Percentiles rank a stretch among this genome's conserved stretches.
phyloP scores from a whole-genome alignment of 2,113 vertebrate genomes.

The Xenopus borealis region DNA sequence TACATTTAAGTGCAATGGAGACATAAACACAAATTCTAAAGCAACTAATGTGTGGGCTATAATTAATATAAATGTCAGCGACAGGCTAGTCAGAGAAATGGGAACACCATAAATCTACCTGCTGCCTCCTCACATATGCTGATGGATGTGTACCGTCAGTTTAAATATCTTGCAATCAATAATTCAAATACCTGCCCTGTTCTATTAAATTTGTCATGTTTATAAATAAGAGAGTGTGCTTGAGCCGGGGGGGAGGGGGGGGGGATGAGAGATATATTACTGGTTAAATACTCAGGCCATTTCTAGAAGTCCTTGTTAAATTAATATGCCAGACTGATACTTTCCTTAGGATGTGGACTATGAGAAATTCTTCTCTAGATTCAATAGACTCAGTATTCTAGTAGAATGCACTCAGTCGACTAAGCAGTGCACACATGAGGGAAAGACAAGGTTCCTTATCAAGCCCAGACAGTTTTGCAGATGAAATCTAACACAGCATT shows the following conservation, averaged over 20 bases:
- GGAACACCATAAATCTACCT: conserved; percentile 69
- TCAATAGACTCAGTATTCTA: conserved; percentile 17
- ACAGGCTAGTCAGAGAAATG: conserved; percentile 71
- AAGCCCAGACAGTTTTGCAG: conserved; percentile 36
- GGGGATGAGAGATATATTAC: conserved; percentile 33
- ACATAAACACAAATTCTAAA: conserved; percentile 52
- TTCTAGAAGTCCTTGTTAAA: conserved; percentile 26
- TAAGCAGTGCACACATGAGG: conserved; percentile 24
- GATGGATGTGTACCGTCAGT: conserved; percentile 68
- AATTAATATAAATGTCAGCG: conserved; percentile 73
- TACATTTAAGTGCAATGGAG: conserved; percentile 58
- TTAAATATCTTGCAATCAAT: conserved; percentile 77
- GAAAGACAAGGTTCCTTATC: conserved; percentile 29
- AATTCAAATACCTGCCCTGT: conserved; percentile 71
- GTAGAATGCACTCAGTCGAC: conserved; percentile 35
- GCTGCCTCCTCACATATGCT: conserved; percentile 56
- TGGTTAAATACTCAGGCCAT: neutral
- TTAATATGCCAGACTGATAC: conserved; percentile 12
- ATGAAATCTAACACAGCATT: conserved; percentile 47
- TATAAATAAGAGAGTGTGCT: conserved; percentile 60
- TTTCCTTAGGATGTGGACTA: conserved; percentile 20
- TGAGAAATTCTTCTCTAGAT: conserved; percentile 12
- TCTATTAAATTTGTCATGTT: conserved; percentile 69
- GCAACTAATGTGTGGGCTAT: conserved; percentile 56
- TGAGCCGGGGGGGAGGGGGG: conserved; percentile 34